Conservation (phyloP, 2,888 invertebrate genomes). For the Lagria hirta region DNA sequence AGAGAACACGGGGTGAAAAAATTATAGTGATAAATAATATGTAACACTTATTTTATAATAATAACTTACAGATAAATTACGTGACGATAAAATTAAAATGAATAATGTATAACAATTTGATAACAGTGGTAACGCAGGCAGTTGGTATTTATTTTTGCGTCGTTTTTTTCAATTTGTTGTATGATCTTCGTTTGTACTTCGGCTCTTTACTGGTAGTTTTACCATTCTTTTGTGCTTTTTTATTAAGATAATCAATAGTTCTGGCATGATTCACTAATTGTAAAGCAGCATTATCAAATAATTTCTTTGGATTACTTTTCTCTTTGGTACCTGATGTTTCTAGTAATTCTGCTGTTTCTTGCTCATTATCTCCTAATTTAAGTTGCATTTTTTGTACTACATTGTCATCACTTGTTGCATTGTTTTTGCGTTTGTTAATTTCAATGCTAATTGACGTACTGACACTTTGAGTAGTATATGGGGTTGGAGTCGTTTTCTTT, state of each 20-base stretch:
- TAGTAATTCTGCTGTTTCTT: conserved; percentile 37
- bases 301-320: conserved; percentile 27
- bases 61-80: no score
- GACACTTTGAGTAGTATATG: conserved; percentile 55
- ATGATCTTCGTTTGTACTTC: conserved; percentile 39
- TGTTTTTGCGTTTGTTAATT: conserved; percentile 51
- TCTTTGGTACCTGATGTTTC: conserved; percentile 18
- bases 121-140: neutral
- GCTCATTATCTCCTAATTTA: conserved; percentile 33
- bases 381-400: conserved; percentile 28
- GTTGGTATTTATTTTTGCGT: no score
- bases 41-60: no score
- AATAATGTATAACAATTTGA: neutral
- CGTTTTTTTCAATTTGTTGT: no score
- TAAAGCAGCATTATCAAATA: conserved; percentile 47
- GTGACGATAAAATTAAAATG: no score
- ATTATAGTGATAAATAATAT: no score
- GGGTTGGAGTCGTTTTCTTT: conserved; percentile 30
- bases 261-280: conserved; percentile 53
- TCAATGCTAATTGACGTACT: conserved; percentile 59
- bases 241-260: conserved; percentile 44
- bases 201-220: conserved; percentile 26
- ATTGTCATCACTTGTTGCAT: no score
- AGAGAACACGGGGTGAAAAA: no score
- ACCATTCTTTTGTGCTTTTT: no score